Evolutionary conservation across 1,140 invertebrate species (phyloP).

Genomic region (Callitettix versicolor): DNA sequence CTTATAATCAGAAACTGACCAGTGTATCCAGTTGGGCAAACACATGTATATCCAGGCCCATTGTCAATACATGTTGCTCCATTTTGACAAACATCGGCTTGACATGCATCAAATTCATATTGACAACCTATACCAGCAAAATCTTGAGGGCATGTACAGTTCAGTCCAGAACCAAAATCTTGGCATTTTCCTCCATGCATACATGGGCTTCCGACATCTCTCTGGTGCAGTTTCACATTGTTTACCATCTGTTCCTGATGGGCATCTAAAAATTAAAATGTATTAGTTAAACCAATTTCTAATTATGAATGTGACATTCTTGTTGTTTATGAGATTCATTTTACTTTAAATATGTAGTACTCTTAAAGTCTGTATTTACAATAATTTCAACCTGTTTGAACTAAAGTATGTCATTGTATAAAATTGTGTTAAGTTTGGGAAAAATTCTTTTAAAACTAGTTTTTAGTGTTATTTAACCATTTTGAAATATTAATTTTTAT

Average conservation of each 20-base stretch:
- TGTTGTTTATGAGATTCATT: background rate
- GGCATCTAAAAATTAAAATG: constrained; percentile 51
- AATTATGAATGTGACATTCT: no score
- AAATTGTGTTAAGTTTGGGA: no score
- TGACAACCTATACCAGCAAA: constrained; percentile 84
- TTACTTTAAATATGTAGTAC: background rate
- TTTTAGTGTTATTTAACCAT: no score
- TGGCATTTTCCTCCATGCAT: constrained; percentile 90
- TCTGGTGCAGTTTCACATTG: constrained; percentile 88
- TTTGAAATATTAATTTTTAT: no score
- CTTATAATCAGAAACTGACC: constrained; percentile 34
- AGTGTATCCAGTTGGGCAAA: constrained; percentile 74
- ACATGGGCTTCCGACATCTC: constrained; percentile 91
- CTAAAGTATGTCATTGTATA: no score
- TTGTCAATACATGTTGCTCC: constrained; percentile 83
- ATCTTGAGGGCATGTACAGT: constrained; percentile 81
- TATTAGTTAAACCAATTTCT: background rate
- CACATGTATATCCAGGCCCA: constrained; percentile 72
- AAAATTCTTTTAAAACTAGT: no score
- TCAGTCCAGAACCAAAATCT: constrained; percentile 88
- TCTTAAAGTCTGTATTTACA: no score
- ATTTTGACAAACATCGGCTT: constrained; percentile 78
- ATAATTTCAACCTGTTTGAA: no score
- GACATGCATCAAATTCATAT: constrained; percentile 87
- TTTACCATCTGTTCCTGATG: constrained; percentile 87